Evolutionary conservation across 92 coral and sea anemone genomes (phyloP), one percentile per base, ranked within the genome.

Genomic region (Epizoanthus ramosus): DNA sequence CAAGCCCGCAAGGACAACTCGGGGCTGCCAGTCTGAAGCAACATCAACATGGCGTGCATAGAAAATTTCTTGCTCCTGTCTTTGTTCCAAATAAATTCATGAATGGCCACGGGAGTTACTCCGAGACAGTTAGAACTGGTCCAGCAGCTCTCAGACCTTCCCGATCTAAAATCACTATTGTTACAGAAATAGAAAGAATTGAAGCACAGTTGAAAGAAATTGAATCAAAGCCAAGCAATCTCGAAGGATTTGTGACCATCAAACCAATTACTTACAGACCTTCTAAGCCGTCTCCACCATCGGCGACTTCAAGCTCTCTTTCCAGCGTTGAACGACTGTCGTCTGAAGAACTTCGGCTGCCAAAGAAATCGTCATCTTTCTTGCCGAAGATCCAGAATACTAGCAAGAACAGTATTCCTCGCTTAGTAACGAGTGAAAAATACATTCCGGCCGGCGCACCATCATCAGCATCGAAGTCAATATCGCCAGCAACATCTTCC

Each of bases 71-170:
- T 31, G 95, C 87, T 52, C 98, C 98, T n/a, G 94, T 93, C 21
- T 93, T 74, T 66, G 91, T 89, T 39, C 98, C 98, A 37, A 93
- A 91, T 61, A 93, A 91, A 82, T 83, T 87, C 24, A 83, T 87
- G 88, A 88, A 77, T 37, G 89, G 88, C 6, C 76, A 80, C 63
- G 88, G 74, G 10, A 82, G 90, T 66, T 87, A 81, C 39, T 81
- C 89, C 14, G 85, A 75, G 21, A 67, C 85, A 76, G 68, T 83
- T 8, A 86, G 83, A 47, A 75, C 60, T 31, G 64, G 86, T 33
- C 81, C 68, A 17, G 83, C 79, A 67, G 64, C 85, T 69, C 84
- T 75, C 33, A 81, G 88, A 61, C 90, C 57, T 21, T 86, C 90
- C 19, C 66, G 68, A 23, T 77, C 82, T 41, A 77, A 77, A 22